Percentiles rank a stretch among this genome's conserved stretches.
Evolutionary conservation across 2,113 vertebrate species (phyloP).

Genomic region (Paratilapia polleni): DNA sequence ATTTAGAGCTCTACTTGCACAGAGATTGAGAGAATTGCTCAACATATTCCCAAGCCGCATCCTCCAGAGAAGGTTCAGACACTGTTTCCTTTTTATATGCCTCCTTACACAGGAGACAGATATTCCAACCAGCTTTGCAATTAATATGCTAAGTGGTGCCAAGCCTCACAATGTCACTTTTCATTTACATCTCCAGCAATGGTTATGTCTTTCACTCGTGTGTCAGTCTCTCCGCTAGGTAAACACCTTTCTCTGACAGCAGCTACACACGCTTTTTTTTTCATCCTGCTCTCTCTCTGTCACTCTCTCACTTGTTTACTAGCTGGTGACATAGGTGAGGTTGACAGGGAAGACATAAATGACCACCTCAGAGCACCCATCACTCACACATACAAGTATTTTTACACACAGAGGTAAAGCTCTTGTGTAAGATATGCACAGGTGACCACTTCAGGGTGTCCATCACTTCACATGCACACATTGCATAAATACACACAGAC

Average conservation of each 20-base stretch:
- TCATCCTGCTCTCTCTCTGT: background rate
- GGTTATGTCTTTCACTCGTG: slow-evolving; percentile 55
- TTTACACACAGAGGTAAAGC: background rate
- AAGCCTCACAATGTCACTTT: slow-evolving; percentile 74
- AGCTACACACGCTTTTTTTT: slow-evolving; percentile 44
- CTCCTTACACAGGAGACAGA: slow-evolving; percentile 21
- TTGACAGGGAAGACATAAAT: slow-evolving; percentile 27
- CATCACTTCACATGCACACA: slow-evolving; percentile 44
- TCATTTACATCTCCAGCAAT: slow-evolving; percentile 60
- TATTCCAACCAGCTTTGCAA: slow-evolving; percentile 51
- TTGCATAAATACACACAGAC: slow-evolving; percentile 48
- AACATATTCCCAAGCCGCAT: slow-evolving; percentile 27
- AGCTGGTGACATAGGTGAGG: slow-evolving; percentile 43
- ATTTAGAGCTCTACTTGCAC: slow-evolving; percentile 3
- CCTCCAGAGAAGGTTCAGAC: slow-evolving; percentile 30
- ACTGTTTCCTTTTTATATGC: slow-evolving; percentile 35
- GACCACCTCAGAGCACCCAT: slow-evolving; percentile 50
- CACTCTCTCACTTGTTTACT: slow-evolving; percentile 36
- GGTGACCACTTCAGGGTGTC: slow-evolving; percentile 26
- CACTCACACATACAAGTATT: slow-evolving; percentile 34
- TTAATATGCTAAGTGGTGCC: slow-evolving; percentile 67
- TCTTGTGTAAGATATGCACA: slow-evolving; percentile 5
- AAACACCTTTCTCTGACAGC: slow-evolving; percentile 64
- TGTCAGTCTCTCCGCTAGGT: slow-evolving; percentile 39
- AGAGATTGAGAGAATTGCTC: slow-evolving; percentile 29